These are phyloP conservation scores for Brevimyrus niger DNA, from an alignment of 2,113 vertebrate genomes.

Conservation along the genomic window DNA sequence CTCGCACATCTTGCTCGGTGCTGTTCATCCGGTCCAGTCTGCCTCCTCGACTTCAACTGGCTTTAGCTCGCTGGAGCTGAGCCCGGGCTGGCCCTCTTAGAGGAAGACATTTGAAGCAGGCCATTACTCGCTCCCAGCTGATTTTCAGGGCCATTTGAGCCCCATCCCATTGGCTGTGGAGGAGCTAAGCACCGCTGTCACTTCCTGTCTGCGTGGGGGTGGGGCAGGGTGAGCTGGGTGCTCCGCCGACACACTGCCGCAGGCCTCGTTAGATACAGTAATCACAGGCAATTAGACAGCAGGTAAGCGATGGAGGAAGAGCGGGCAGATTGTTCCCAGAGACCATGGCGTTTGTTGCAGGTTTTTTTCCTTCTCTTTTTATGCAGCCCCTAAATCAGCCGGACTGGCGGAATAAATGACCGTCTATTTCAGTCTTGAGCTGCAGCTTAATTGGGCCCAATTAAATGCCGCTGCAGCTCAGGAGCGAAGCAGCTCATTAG, in stretches of 20 bases:
- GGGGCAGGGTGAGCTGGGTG: neutral
- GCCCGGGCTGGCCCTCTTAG: neutral
- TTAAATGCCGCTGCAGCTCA: constrained; percentile 69
- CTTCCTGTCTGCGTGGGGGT: neutral
- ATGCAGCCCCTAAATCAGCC: constrained; percentile 78
- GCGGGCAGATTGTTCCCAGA: constrained; percentile 63
- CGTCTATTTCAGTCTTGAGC: constrained; percentile 38
- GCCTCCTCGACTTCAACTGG: neutral
- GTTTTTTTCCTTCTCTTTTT: constrained; percentile 52
- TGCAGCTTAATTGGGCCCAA: constrained; percentile 69
- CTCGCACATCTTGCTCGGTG: neutral
- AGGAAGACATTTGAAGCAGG: neutral
- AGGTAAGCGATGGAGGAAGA: constrained; percentile 77
- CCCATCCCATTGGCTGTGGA: neutral
- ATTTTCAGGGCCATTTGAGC: neutral
- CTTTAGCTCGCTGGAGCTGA: neutral
- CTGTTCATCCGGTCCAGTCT: neutral
- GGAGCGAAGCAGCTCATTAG: constrained; percentile 72
- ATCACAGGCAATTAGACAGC: constrained; percentile 81
- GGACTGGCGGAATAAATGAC: constrained; percentile 77
- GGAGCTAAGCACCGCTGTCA: neutral
- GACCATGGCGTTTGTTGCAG: constrained; percentile 68
- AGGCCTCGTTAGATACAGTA: constrained; percentile 73
- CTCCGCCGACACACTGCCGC: constrained; percentile 67
- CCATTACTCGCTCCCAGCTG: neutral